Percentiles rank a stretch among this genome's conserved stretches.
These are phyloP conservation scores for Calliopsis andreniformis DNA, from an alignment of 1,140 invertebrate genomes.

Conservation along the genomic window DNA sequence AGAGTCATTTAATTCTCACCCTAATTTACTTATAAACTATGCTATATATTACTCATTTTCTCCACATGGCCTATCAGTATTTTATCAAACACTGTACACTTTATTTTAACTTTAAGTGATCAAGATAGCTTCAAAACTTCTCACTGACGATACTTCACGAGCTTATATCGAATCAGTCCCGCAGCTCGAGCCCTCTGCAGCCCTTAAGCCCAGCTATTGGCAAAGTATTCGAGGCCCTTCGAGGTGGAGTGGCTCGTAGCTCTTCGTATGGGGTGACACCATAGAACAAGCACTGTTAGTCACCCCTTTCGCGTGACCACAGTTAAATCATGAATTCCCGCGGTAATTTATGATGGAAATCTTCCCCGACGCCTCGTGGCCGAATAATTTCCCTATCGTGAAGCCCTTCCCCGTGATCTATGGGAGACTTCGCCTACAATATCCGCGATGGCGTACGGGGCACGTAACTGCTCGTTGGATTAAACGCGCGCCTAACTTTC, in stretches of 20 bases:
- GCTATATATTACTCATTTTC: too few species aligned
- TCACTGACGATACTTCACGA: too few species aligned
- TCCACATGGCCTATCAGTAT: too few species aligned
- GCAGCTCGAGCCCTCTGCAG: too few species aligned
- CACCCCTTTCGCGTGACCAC: conserved; percentile 19
- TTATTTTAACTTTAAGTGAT: too few species aligned
- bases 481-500: conserved; percentile 36
- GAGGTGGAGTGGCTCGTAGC: background rate
- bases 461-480: conserved; percentile 55
- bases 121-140: too few species aligned
- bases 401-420: conserved; percentile 72
- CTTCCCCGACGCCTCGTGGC: conserved; percentile 57
- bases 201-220: background rate
- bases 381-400: conserved; percentile 78
- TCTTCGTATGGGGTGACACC: background rate
- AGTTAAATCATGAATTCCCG: conserved; percentile 73
- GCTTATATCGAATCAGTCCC: too few species aligned
- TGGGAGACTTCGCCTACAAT: conserved; percentile 70
- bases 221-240: too few species aligned
- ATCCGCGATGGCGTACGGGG: conserved; percentile 52
- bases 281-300: conserved; percentile 26
- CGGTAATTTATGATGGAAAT: conserved; percentile 74
- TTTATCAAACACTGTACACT: too few species aligned
- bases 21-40: too few species aligned
- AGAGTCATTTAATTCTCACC: too few species aligned